Evolutionary conservation across 2,113 vertebrate species (phyloP), one percentile per base, ranked within the genome.

Genomic region (Ovis canadensis): DNA sequence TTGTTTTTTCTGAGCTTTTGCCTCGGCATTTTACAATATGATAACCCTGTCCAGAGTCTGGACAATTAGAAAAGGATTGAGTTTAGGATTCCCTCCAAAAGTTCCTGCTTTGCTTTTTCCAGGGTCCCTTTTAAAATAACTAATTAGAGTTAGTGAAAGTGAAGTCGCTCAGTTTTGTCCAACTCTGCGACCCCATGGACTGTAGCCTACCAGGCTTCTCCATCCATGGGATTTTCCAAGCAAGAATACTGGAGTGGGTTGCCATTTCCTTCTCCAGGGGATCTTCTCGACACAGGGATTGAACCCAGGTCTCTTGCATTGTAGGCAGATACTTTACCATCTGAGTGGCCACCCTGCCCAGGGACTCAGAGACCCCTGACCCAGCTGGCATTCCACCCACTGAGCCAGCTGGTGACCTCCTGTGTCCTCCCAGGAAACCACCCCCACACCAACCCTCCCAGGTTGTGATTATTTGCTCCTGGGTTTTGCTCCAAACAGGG

Each of bases 401-500:
- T 0, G 13, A 90, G 45, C 81, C 81, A 50, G 36, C 17, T 45
- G 55, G 43, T 21, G 97, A 90, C 97, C 97, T 91, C 23, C 23
- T 2, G 36, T 88, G 92, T 43, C 95, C 97, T 96, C 87, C 52
- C 84, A 80, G 96, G 89, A 57, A 81, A 88, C 85, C 40, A 94
- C 23, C 83, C 21, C 95, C 29, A 23, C 1, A 57, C 85, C 80
- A 13, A 9, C 29, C 31, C 80, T 21, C 80, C 48, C 3, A 0
- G 85, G 55, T 85, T 7, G 6, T 21, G 62, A 62, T 29, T 43
- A 6, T 54, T 40, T 2, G 62, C 45, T 23, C 95, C 81, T 94
- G 80, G 96, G 77, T 92, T 98, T 91, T 67, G 55, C 74, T 97
- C 91, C 97, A 98, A 93, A 52, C 92, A 95, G 97, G 97, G 95